These are phyloP conservation scores for Myopa tessellatipennis DNA, from an alignment of 2,888 invertebrate species.

Conservation along the genomic window DNA sequence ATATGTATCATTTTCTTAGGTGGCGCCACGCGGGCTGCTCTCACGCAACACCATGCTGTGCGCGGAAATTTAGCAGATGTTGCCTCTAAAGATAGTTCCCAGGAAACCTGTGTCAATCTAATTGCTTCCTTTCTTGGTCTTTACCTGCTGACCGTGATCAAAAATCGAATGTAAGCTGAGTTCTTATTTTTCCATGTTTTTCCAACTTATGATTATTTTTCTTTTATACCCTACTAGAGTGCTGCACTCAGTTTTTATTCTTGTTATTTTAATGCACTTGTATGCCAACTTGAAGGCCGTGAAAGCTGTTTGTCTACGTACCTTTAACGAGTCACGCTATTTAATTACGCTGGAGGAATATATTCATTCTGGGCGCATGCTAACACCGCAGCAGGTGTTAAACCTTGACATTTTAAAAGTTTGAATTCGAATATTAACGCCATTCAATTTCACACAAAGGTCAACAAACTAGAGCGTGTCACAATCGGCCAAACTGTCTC, in stretches of 20 bases:
- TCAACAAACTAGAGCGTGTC: constrained; percentile 79
- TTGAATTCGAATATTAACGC: neutral
- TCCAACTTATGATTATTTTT: neutral
- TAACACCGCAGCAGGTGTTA: constrained; percentile 72
- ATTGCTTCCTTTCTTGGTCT: constrained; percentile 85
- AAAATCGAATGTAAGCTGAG: constrained; percentile 68
- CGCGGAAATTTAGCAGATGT: constrained; percentile 92
- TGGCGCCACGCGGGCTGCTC: constrained; percentile 90
- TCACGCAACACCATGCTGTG: constrained; percentile 93
- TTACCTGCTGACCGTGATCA: constrained; percentile 77
- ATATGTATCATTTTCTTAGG: constrained; percentile 69
- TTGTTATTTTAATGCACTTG: constrained; percentile 83
- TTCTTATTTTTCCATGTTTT: neutral
- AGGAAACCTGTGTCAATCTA: constrained; percentile 95
- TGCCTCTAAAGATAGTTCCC: constrained; percentile 94
- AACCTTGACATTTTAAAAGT: neutral
- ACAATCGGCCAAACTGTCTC: constrained; percentile 71
- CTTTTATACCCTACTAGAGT: constrained; percentile 69
- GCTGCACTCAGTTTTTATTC: constrained; percentile 78
- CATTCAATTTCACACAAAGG: constrained; percentile 48
- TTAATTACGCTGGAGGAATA: constrained; percentile 78
- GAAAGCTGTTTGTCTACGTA: constrained; percentile 79
- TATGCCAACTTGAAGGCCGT: constrained; percentile 91
- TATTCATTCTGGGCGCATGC: constrained; percentile 73
- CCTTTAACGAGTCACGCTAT: constrained; percentile 84